Conservation (phyloP, 2,113 vertebrate species). For the Xiphorhynchus elegans region DNA sequence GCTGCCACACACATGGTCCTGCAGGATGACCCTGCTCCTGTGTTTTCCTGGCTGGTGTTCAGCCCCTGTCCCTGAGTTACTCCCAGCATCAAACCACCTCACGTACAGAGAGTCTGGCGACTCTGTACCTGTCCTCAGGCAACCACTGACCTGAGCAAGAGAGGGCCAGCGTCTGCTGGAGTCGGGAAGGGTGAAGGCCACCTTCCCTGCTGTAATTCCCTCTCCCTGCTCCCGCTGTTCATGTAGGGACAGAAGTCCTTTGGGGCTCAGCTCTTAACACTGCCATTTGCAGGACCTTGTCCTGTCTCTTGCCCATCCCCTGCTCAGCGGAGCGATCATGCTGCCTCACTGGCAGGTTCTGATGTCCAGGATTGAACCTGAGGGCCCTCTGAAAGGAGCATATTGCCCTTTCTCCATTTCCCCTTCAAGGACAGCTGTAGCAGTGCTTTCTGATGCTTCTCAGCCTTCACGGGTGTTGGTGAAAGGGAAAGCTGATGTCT, state of each 20-base stretch:
- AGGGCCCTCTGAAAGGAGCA: background rate
- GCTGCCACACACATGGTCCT: fast-evolving
- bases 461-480: background rate
- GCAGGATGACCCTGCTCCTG: background rate
- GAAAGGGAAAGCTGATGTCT: background rate
- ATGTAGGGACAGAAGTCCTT: background rate
- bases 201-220: background rate
- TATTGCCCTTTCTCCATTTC: background rate
- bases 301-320: background rate
- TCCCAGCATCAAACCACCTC: background rate
- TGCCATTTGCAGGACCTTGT: background rate
- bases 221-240: background rate
- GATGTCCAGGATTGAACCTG: background rate
- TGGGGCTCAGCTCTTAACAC: background rate
- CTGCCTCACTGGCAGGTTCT: background rate
- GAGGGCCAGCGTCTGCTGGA: background rate
- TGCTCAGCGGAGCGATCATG: fast-evolving
- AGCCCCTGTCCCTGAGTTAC: background rate
- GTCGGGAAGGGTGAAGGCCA: background rate
- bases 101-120: fast-evolving
- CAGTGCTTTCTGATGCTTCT: background rate
- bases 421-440: background rate
- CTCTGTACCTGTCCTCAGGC: background rate
- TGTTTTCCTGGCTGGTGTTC: background rate
- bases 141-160: background rate